Evolutionary conservation across 2,113 vertebrate species (phyloP), one percentile per base, ranked within the genome.

Genomic region (Myiozetetes cayanensis): DNA sequence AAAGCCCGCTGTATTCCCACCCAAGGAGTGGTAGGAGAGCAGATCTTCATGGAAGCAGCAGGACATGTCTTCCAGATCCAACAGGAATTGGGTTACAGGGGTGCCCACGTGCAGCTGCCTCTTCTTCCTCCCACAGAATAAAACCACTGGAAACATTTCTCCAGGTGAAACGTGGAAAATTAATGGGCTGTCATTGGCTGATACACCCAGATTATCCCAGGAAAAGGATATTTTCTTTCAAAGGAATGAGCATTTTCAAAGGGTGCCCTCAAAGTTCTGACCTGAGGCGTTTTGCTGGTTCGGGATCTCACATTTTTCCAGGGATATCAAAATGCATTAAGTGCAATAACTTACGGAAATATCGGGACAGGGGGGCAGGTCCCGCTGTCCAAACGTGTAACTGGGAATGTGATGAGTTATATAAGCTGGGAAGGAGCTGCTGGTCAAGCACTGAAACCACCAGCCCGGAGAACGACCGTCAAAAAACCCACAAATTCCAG

Each of bases 381-480:
- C 79, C 65, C 2, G 31, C 92, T 66, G 50, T 46, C 74, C 1
- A 1, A 14, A 30, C 0, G 0, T n/a, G 46, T n/a, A 30, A 84
- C 30, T 7, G 59, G 80, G 49, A 43, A 25, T 59, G 37, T 5
- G 28, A 25, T 6, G 12, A 1, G 11, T 39, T 68, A 16, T 20
- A 14, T 39, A n/a, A 87, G 25, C 33, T 35, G n/a, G 73, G 35
- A 41, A 46, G 14, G 14, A 62, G 62, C 9, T 4, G 1, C 63
- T 55, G 78, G 58, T 16, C 14, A 2, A 63, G 73, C n/a, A 25
- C 84, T 35, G 47, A 25, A 55, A 55, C 11, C 76, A 68, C 14
- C 65, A 35, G 39, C 25, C 35, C 0, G 0, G 47, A 24, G 33
- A 89, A 50, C 0, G 3, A 50, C 10, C 3, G 0, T 3, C 76